Percentiles rank a stretch among this genome's conserved stretches.
Evolutionary conservation across 2,888 invertebrate genomes (phyloP).

Genomic region (Drosophila vallismaia): DNA sequence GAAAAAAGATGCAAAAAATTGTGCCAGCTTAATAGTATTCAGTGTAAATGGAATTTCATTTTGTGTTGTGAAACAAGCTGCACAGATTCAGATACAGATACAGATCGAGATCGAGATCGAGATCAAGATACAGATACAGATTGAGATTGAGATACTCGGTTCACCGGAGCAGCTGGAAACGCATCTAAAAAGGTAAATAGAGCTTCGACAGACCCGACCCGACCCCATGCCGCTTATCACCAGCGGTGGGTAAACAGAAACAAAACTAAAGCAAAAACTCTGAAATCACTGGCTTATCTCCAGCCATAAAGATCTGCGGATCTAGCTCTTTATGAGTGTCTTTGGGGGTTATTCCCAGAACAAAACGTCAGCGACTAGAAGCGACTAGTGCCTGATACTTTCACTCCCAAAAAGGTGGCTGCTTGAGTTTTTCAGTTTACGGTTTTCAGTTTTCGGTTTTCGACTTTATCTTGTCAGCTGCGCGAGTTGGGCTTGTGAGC

Average conservation of each 20-base stretch:
- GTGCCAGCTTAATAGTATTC: constrained; percentile 14
- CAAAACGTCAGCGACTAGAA: constrained; percentile 54
- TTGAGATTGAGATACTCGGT: constrained; percentile 12
- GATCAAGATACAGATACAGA: not conserved
- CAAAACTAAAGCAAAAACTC: not conserved
- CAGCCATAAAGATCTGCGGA: constrained; percentile 50
- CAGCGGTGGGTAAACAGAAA: constrained; percentile 48
- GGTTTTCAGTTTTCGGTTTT: constrained; percentile 42
- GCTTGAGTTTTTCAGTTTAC: constrained; percentile 51
- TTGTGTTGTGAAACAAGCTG: constrained; percentile 46
- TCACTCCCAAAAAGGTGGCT: constrained; percentile 61
- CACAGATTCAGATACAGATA: not conserved
- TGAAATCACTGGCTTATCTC: constrained; percentile 17
- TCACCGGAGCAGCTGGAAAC: constrained; percentile 42
- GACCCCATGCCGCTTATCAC: constrained; percentile 52
- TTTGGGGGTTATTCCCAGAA: constrained; percentile 57
- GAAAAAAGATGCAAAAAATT: not conserved
- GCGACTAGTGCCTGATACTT: constrained; percentile 60
- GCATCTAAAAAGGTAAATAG: constrained; percentile 64
- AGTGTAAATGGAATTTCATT: constrained; percentile 13
- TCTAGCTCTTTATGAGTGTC: constrained; percentile 27
- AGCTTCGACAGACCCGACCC: constrained; percentile 30
- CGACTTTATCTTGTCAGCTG: constrained; percentile 70
- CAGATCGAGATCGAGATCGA: too few species aligned
- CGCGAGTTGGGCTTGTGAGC: not conserved